Percentiles rank a stretch among this genome's conserved stretches.
Conservation (phyloP, 2,113 vertebrate species). For the Sylvia atricapilla region DNA sequence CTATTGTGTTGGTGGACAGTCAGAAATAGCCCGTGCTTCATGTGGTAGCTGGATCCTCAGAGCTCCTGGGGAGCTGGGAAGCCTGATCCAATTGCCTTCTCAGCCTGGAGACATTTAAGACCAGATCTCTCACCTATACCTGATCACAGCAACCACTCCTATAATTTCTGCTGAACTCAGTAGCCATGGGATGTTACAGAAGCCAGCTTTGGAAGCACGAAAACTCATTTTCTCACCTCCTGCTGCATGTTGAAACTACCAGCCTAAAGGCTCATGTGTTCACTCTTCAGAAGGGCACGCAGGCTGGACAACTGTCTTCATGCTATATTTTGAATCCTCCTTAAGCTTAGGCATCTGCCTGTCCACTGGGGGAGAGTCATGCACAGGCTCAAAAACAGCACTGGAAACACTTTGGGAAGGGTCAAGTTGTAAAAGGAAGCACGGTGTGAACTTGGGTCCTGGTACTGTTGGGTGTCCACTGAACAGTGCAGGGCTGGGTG, state of each 20-base stretch:
- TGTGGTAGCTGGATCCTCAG: accelerated
- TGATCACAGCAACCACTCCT: accelerated
- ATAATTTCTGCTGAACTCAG: neutral
- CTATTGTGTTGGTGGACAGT: accelerated
- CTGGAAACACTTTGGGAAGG: accelerated
- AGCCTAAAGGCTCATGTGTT: accelerated
- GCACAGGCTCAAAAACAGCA: neutral
- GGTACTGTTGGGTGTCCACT: accelerated
- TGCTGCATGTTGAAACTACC: neutral
- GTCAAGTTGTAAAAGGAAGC: neutral
- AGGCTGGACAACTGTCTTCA: neutral
- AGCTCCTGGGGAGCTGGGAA: neutral
- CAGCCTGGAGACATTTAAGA: neutral
- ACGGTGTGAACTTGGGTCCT: neutral
- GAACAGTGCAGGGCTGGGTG: neutral
- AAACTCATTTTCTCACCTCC: neutral
- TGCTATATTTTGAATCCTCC: accelerated
- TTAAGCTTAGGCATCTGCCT: neutral
- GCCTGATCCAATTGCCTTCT: neutral
- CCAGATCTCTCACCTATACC: accelerated
- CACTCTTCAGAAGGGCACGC: neutral
- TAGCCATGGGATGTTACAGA: neutral
- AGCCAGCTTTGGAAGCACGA: neutral
- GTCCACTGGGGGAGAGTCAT: neutral
- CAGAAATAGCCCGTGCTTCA: neutral